A percentile compares a stretch with the other conserved stretches of the same genome.
Conservation (phyloP, 2,113 vertebrate species). For the Pelecanus crispus region DNA sequence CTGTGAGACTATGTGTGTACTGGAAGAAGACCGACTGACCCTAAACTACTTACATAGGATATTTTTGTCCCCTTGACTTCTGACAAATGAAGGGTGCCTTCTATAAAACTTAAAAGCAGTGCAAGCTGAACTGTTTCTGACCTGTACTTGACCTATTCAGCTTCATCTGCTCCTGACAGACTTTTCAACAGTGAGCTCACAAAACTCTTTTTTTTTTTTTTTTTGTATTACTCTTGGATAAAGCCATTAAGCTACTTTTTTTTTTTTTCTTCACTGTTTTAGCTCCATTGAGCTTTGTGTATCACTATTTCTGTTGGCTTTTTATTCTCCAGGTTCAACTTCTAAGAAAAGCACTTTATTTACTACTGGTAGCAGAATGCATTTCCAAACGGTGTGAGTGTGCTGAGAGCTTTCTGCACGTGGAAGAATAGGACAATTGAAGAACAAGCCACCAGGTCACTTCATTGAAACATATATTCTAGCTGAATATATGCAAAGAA, state of each 20-base stretch:
- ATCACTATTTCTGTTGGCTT: background rate
- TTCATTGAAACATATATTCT: background rate
- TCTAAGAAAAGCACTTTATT: background rate
- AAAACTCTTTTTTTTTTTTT: conserved; percentile 30
- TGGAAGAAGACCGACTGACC: background rate
- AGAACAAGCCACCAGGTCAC: background rate
- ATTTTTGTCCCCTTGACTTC: conserved; percentile 31
- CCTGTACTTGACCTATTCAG: conserved; percentile 61
- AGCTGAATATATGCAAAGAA: background rate
- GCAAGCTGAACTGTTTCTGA: conserved; percentile 49
- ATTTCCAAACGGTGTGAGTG: background rate
- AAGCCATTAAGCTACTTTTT: background rate
- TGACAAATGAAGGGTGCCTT: conserved; percentile 49
- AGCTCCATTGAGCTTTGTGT: background rate
- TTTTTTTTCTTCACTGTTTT: background rate
- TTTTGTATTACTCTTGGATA: conserved; percentile 4
- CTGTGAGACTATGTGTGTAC: background rate
- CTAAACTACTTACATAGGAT: background rate
- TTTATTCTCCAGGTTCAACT: background rate
- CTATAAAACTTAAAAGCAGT: conserved; percentile 60
- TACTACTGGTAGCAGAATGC: background rate
- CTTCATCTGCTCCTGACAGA: conserved; percentile 61
- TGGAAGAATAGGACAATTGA: background rate
- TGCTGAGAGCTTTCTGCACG: background rate
- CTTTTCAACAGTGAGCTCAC: conserved; percentile 59